These are phyloP conservation scores for Paratilapia polleni DNA, from an alignment of 2,113 vertebrate species.

Conservation along the genomic window DNA sequence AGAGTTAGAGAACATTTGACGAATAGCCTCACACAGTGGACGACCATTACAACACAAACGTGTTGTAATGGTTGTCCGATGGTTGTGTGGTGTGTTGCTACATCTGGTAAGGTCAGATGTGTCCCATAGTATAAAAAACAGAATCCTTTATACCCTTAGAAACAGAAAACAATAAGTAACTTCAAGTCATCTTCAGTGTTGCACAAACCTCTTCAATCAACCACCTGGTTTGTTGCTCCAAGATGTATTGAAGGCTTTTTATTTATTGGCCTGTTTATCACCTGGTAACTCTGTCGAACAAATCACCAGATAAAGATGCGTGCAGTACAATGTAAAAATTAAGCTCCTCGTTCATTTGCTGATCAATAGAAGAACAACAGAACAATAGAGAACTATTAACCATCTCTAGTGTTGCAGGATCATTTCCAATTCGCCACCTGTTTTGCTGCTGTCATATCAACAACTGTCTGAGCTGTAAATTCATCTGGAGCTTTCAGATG, in stretches of 20 bases:
- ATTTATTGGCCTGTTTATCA: not conserved
- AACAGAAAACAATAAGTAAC: not conserved
- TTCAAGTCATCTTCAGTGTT: not conserved
- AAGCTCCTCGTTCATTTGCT: not conserved
- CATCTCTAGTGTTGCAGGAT: not conserved
- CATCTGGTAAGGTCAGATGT: not conserved
- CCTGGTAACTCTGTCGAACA: not conserved
- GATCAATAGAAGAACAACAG: not conserved
- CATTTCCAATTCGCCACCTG: conserved; percentile 34
- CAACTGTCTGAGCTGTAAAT: conserved; percentile 18
- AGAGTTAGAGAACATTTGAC: conserved; percentile 35
- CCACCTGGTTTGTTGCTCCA: not conserved
- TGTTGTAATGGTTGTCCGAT: no score
- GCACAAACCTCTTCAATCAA: not conserved
- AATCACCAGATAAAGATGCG: not conserved
- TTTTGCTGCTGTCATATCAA: conserved; percentile 12
- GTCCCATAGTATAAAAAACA: not conserved
- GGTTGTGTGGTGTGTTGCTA: not conserved
- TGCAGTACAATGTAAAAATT: not conserved
- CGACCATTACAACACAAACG: no score
- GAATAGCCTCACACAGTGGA: conserved; percentile 21
- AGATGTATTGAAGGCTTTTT: not conserved
- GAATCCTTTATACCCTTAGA: not conserved
- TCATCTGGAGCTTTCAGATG: not conserved
- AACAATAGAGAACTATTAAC: not conserved